phyloP scores from a whole-genome alignment of 2,113 vertebrate species.

The Phrynosoma blainvillii region DNA sequence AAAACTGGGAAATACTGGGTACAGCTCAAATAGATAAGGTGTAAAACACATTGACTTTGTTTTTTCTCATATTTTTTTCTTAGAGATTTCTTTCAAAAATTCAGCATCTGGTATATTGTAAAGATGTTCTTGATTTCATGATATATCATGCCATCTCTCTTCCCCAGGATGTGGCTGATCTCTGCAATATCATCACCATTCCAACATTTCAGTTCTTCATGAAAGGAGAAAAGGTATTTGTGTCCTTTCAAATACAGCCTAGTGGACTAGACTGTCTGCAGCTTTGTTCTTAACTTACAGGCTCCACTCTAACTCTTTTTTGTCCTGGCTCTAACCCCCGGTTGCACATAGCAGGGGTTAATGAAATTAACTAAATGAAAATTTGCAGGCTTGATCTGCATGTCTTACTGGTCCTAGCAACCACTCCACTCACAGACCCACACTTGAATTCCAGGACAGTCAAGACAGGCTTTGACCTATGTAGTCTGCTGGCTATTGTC shows the following conservation, averaged over 20 bases:
- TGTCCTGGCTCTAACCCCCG: neutral
- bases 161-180: constrained; percentile 56
- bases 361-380: neutral
- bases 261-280: neutral
- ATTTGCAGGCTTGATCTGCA: neutral
- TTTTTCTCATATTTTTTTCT: neutral
- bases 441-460: neutral
- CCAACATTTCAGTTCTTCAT: constrained; percentile 65
- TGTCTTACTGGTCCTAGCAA: neutral
- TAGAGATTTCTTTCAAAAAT: neutral
- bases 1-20: neutral
- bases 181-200: constrained; percentile 34
- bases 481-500: neutral
- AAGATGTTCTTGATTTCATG: neutral
- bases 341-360: neutral
- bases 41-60: neutral
- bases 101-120: neutral
- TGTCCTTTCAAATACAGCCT: neutral
- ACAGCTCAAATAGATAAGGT: neutral
- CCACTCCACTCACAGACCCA: neutral
- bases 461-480: neutral
- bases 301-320: neutral
- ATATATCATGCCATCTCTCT: constrained; percentile 25
- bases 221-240: constrained; percentile 55
- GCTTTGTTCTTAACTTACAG: neutral